Evolutionary conservation across 1,140 invertebrate species (phyloP), one percentile per base, ranked within the genome.

Genomic region (Choristoneura fumiferana): DNA sequence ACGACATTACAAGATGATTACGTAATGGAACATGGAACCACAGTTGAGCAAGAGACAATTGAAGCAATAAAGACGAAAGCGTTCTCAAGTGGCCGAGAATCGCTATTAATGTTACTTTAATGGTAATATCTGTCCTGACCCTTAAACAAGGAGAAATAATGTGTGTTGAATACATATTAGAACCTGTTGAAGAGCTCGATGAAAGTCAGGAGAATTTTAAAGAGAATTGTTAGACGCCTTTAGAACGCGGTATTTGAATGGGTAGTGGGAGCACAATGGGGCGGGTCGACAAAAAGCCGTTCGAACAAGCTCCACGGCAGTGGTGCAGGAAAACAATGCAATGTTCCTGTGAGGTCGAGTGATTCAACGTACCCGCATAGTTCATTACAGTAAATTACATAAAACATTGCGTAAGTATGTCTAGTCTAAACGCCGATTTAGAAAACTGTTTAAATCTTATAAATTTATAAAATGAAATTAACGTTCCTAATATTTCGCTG

Each of bases 21-120:
- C 74, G 80, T 78, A 83, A 81, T 64, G 40, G 38, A 64, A 65
- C 57, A 81, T 64, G 40, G 38, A 64, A 64, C 57, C 45, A 56
- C 68, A 67, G 69, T 78, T 73, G 74, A 76, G 73, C 76, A 82
- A 84, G 73, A 74, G 72, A 77, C 77, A 82, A 81, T 85, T 78
- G 79, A 79, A 62, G 65, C 73, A 73, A 81, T 76, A 76, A 74
- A 81, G 67, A 76, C 65, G 70, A 78, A 76, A 85, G 76, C 70
- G 71, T 60, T 70, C 60, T 73, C 61, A 71, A 76, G 71, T 73
- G 69, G 71, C 40, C 65, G 63, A 63, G 66, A 73, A 71, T 71
- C 73, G 70, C 67, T 71, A 73, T 79, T 76, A 76, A 74, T 77
- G 69, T 69, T 69, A 69, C 65, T 81, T 81, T 77, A 78, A 67